Base-by-base conservation (phyloP, 2,113 vertebrate species). In the Tympanuchus pallidicinctus region DNA sequence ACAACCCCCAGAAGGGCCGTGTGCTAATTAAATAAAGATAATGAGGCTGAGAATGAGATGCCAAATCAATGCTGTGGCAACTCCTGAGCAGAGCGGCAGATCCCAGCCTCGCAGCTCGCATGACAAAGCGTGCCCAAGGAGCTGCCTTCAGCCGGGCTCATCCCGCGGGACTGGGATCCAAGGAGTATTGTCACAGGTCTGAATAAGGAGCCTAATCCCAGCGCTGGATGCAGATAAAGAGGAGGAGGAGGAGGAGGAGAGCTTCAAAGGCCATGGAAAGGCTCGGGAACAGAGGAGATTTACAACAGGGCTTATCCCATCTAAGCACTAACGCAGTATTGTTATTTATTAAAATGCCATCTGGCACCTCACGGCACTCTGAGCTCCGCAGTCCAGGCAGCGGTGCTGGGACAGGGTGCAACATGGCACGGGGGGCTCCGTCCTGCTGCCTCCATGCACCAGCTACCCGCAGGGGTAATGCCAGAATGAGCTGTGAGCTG, bases 21-120 rank as follows among this genome's bases (percentile, higher is more conserved):
- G 84, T 88, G 93, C 94, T 96, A 96, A 97, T 93, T 95, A 92
- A 96, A 95, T 94, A 94, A 96, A 95, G 87, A 89, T 95, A 97
- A 96, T 93, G 93, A 94, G 92, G 77, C 94, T 88, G 93, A 84
- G 96, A 93, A 94, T n/a, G 87, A 96, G 94, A 94, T 95, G 93
- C 91, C 95, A 94, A 96, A 96, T 94, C 93, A 93, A 87, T 94
- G 93, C 95, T 90, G 86, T 96, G 95, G 96, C 93, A 97, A 94
- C 88, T 89, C 66, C 82, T 47, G 92, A 89, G 90, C 30, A 74
- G 72, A 91, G 93, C 28, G 27, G 82, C 94, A 92, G 91, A 92
- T 94, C 92, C 82, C 93, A 93, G 94, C 81, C 93, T 65, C 45
- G 71, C 24, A 57, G 76, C 82, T 93, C 18, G 47, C 79, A 63